Conservation (phyloP, 2,888 invertebrate species). For the Diadegma fenestrale region DNA sequence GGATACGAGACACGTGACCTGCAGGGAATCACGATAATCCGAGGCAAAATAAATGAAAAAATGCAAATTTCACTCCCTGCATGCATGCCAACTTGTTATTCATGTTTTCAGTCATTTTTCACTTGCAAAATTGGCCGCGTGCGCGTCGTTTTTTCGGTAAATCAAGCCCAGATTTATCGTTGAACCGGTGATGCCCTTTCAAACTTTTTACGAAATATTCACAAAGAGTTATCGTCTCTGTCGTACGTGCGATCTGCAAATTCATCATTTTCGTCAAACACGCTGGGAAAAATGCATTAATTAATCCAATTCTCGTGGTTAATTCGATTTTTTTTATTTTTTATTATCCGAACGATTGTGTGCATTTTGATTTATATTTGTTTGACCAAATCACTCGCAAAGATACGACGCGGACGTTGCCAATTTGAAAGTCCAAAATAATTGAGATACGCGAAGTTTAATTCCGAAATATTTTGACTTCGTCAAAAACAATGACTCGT, state of each 20-base stretch:
- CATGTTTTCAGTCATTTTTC: not conserved
- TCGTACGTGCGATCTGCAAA: not conserved
- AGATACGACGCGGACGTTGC: not conserved
- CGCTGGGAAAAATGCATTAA: not conserved
- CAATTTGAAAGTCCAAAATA: not conserved
- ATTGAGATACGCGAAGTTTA: not conserved
- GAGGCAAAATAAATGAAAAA: not conserved
- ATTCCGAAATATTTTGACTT: not conserved
- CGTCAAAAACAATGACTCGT: not conserved
- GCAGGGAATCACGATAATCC: not conserved
- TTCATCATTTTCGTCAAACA: not conserved
- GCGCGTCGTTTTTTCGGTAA: not conserved
- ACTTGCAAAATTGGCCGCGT: not conserved
- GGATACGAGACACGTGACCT: constrained; percentile 14
- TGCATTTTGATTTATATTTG: not conserved
- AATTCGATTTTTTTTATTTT: too few species aligned
- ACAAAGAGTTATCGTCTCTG: not conserved
- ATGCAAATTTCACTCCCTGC: not conserved
- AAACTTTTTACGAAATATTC: constrained; percentile 13
- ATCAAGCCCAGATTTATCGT: constrained; percentile 11
- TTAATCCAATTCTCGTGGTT: not conserved
- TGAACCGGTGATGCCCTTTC: constrained; percentile 12
- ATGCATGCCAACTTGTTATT: not conserved
- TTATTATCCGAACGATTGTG: constrained; percentile 1
- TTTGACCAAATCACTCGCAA: not conserved